Base-by-base conservation (phyloP, 2,113 vertebrate species). In the Poicephalus gulielmi region DNA sequence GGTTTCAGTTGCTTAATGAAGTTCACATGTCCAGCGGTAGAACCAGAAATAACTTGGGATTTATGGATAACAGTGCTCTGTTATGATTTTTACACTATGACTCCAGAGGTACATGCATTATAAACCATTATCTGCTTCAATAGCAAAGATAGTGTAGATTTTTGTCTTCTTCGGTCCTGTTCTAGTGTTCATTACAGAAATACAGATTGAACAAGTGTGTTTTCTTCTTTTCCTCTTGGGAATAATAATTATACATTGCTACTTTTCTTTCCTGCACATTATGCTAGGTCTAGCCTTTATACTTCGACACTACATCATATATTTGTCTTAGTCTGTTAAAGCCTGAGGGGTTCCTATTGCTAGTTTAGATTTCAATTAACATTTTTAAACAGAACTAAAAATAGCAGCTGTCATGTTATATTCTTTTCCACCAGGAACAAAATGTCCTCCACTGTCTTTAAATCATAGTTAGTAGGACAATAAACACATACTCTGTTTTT, bases 311-410 rank as follows among this genome's bases (percentile, higher is more conserved):
- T 87, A 52, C 35, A 68, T 83, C 68, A 86, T 86, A 55, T n/a
- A 57, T 68, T 94, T 80, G 33, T 79, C 66, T 84, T 74, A 64
- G 27, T 55, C 39, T 90, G 35, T 68, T 88, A 82, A 90, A 96
- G 62, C 49, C 69, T 82, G 57, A 35, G 33, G 41, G 53, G n/a
- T 81, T 76, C 66, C 44, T 91, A 66, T 89, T 92, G 62, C 70
- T 94, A 82, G 74, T 82, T 94, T 84, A 79, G 62, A 92, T 96
- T 94, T 94, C 91, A 96, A 94, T 94, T 94, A 96, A 92, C 83
- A 73, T 96, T 91, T 86, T 93, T 62, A 86, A 94, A 82, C 9
- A 73, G 69, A 90, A 77, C 44, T 93, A 93, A 93, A 96, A 93
- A 96, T 94, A 97, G 90, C 28, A 88, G 49, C 92, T 93, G 90